Conservation (phyloP, 2,797 vertebrate genomes). For the Eospalax fontanierii region DNA sequence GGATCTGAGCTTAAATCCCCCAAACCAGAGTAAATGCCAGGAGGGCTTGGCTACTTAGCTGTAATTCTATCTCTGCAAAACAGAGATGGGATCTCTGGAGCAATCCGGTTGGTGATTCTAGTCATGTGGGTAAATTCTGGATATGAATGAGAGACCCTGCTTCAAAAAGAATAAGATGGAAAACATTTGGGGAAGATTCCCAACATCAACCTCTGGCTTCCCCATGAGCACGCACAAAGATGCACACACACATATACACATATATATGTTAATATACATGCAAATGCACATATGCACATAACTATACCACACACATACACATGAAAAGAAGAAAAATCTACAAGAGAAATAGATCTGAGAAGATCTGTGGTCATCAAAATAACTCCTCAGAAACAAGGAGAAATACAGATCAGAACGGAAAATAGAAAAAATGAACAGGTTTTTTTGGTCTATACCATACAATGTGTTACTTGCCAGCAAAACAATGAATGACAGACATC, state of each 20-base stretch:
- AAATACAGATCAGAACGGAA: not conserved
- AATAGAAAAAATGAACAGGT: not conserved
- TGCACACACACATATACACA: not conserved
- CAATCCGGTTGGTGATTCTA: not conserved
- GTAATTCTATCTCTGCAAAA: not conserved
- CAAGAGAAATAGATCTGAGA: not conserved
- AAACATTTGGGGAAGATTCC: not conserved
- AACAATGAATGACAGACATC: not conserved
- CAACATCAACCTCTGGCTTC: not conserved
- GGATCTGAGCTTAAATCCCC: not conserved
- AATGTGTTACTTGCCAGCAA: not conserved
- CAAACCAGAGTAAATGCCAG: not conserved
- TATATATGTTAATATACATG: not conserved
- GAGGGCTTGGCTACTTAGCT: not conserved
- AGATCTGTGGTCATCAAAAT: not conserved
- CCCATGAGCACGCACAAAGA: too few relatives aligned
- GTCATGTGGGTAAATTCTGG: not conserved
- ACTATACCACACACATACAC: not conserved
- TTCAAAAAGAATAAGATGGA: not conserved
- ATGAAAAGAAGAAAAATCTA: not conserved
- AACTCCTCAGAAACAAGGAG: not conserved
- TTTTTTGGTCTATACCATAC: not conserved
- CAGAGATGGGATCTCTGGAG: not conserved
- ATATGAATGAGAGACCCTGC: not conserved
- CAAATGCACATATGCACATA: not conserved